Conservation (phyloP, 2,113 vertebrate genomes). For the Carassius carassius region DNA sequence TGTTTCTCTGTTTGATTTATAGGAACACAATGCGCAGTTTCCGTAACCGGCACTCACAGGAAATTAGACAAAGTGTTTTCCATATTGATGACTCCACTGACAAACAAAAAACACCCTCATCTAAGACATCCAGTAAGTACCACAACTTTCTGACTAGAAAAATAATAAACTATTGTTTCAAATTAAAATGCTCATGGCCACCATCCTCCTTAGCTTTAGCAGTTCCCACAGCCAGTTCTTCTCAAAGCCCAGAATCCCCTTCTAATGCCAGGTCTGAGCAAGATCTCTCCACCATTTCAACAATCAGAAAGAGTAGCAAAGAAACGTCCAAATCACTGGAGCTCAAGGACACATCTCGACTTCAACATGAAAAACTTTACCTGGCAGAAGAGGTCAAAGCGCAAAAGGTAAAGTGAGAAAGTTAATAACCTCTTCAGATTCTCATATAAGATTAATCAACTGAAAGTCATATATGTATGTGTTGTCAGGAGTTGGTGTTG, state of each 20-base stretch:
- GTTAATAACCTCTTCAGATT: neutral
- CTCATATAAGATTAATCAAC: neutral
- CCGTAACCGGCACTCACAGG: constrained; percentile 73
- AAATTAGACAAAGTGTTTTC: constrained; percentile 69
- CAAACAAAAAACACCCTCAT: constrained; percentile 6
- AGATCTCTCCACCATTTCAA: constrained; percentile 12
- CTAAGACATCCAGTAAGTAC: constrained; percentile 30
- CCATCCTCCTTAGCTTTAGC: neutral
- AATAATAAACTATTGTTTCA: neutral
- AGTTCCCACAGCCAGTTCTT: neutral
- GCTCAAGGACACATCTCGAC: constrained; percentile 65
- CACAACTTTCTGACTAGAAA: neutral
- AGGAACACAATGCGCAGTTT: constrained; percentile 87
- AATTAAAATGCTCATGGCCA: neutral
- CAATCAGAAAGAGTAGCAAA: constrained; percentile 63
- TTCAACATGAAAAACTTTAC: constrained; percentile 81
- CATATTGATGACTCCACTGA: constrained; percentile 44
- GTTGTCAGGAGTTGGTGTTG: constrained; percentile 86
- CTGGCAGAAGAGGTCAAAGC: constrained; percentile 85
- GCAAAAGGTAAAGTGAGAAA: constrained; percentile 83
- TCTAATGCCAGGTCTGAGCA: constrained; percentile 15
- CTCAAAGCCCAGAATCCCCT: neutral
- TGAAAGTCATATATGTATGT: constrained; percentile 1
- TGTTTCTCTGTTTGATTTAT: constrained; percentile 41
- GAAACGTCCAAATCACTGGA: constrained; percentile 67